Base-by-base conservation (phyloP, 53 echinoderm and acorn worm species). In the Patiria pectinifera region DNA sequence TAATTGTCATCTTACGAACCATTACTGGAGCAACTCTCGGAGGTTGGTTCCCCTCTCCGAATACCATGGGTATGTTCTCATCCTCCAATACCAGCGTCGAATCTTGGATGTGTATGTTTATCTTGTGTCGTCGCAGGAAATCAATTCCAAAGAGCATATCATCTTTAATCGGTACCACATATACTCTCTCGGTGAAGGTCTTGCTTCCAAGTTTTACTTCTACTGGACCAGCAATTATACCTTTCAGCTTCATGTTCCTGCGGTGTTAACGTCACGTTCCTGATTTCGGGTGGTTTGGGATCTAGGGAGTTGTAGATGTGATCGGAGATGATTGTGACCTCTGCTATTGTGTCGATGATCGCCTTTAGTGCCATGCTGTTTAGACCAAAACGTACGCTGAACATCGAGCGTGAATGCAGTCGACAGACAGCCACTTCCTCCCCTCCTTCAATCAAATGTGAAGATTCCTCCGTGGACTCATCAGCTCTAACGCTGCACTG, bases 151-250 rank as follows among this genome's bases (percentile, higher is more conserved):
- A 62, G 19, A 94, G 45, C 94, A 94, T 91, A 78, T 94, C 94
- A 46, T 94, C 91, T 22, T 89, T 82, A 69, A 94, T 94, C 2
- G 90, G 93, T 11, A 76, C 90, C 44, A 93, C 93, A 84, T 93
- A 76, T 25, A 93, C 9, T 21, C 49, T 71, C 23, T 83, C 84
- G 12, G 18, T 70, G 63, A 83, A 93, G 53, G 6, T 72, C 16
- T 59, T 22, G 47, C 61, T 53, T 11, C 94, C 94, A 2, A 94
- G 58, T 18, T n/a, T n/a, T n/a, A n/a, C 22, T 45, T 75, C 87
- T 48, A 94, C 74, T n/a, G 92, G 94, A 7, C 94, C 94, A 0
- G 79, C 83, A 9, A 87, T 61, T 5, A 59, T 45, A 1, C 92
- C 94, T 62, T 21, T 8, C 89, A 94, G 87, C 19, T 45, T 49